Percentiles rank a stretch among this genome's conserved stretches.
Conservation (phyloP, 2,797 vertebrate species). For the Falco cherrug region DNA sequence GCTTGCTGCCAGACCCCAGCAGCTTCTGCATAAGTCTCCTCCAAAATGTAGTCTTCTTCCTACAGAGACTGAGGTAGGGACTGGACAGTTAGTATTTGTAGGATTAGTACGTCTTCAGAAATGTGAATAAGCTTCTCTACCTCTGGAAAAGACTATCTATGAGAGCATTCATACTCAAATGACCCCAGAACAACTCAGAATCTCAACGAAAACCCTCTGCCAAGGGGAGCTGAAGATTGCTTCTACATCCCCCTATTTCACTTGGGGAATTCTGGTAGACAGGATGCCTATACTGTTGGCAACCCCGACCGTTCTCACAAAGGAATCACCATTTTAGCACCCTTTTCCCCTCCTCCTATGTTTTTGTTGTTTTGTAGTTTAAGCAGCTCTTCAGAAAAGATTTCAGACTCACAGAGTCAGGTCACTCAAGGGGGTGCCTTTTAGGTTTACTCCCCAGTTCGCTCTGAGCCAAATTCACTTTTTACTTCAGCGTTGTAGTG, state of each 20-base stretch:
- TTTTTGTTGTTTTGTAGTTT: not conserved
- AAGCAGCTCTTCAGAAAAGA: not conserved
- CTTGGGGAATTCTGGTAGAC: not conserved
- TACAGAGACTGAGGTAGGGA: not conserved
- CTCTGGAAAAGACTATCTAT: not conserved
- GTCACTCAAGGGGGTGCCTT: not conserved
- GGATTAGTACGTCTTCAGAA: not conserved
- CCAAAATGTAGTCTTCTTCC: not conserved
- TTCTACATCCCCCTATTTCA: not conserved
- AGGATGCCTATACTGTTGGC: not conserved
- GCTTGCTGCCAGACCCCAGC: not conserved
- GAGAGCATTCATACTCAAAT: not conserved
- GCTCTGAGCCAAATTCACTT: not conserved
- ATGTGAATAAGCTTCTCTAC: not conserved
- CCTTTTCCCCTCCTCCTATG: not conserved
- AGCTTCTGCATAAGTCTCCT: not conserved
- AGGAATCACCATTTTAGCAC: not conserved
- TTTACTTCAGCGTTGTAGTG: not conserved
- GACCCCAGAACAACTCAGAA: not conserved
- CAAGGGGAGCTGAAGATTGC: not conserved
- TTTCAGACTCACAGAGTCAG: not conserved
- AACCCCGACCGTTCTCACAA: not conserved
- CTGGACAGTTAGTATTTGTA: not conserved
- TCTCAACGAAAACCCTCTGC: not conserved
- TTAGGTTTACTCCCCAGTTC: not conserved